A percentile compares a stretch with the other conserved stretches of the same genome.
Evolutionary conservation across 2,113 vertebrate species (phyloP).

Genomic region (Lasiurus cinereus): DNA sequence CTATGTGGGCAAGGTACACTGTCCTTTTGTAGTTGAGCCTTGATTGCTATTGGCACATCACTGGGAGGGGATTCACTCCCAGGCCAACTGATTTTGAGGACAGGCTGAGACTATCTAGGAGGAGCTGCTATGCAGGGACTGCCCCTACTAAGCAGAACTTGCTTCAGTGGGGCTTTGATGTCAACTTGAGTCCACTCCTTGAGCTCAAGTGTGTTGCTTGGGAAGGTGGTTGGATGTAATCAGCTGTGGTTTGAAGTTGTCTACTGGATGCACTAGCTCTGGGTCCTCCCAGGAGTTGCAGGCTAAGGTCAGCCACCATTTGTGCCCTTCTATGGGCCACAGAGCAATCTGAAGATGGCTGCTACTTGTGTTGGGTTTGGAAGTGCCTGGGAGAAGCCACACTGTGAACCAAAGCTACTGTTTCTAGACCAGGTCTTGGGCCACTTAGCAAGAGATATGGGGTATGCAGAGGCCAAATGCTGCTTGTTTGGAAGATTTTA

Average conservation of each 20-base stretch:
- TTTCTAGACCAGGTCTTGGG: background rate
- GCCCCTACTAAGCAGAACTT: background rate
- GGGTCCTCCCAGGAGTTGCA: background rate
- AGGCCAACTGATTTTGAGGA: background rate
- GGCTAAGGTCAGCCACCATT: background rate
- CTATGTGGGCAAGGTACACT: background rate
- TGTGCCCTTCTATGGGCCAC: background rate
- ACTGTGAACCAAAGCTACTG: background rate
- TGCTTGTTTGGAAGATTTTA: background rate
- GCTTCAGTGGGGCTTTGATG: background rate
- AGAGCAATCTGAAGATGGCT: background rate
- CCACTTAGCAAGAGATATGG: background rate
- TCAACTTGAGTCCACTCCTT: background rate
- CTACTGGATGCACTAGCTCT: background rate
- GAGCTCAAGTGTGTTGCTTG: background rate
- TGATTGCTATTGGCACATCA: background rate
- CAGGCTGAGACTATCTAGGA: background rate
- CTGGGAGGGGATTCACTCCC: background rate
- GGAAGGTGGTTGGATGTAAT: background rate
- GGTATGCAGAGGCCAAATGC: background rate
- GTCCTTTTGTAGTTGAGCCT: background rate
- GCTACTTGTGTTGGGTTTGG: background rate
- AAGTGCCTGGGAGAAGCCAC: background rate
- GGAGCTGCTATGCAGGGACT: background rate
- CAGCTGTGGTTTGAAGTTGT: background rate